Conservation (phyloP, 2,797 vertebrate genomes). For the Petrocephalus schoutedeni region DNA sequence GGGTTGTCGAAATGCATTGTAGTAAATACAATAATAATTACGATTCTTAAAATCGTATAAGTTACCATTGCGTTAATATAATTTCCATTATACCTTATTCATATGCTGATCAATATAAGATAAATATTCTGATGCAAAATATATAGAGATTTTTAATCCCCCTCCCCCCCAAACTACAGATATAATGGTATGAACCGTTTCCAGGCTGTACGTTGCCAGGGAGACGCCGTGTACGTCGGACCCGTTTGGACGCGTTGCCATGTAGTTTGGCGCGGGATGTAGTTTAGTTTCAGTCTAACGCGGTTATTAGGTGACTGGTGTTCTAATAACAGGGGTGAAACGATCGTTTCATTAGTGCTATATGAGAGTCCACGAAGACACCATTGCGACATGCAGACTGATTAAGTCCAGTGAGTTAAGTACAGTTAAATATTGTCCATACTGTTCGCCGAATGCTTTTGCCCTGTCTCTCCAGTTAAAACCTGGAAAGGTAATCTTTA, state of each 20-base stretch:
- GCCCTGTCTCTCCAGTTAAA: background rate
- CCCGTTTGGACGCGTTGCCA: background rate
- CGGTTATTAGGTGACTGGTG: background rate
- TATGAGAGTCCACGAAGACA: background rate
- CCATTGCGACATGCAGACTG: background rate
- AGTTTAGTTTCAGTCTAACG: background rate
- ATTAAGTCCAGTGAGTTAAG: background rate
- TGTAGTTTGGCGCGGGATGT: background rate
- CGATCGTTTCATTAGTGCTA: background rate
- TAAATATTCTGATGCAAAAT: background rate
- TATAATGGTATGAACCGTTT: slow-evolving; percentile 1
- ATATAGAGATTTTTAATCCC: background rate
- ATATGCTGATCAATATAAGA: background rate
- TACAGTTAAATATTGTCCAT: background rate
- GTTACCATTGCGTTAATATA: background rate
- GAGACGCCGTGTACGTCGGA: background rate
- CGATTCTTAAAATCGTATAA: background rate
- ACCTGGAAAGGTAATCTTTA: background rate
- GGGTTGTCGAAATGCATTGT: background rate
- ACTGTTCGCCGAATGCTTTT: background rate
- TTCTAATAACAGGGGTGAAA: background rate
- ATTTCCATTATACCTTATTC: background rate
- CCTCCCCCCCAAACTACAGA: background rate
- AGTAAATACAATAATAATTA: background rate
- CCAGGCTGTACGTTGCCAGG: slow-evolving; percentile 27